Conservation (phyloP, 2,113 vertebrate species). For the Copsychus sechellarum region DNA sequence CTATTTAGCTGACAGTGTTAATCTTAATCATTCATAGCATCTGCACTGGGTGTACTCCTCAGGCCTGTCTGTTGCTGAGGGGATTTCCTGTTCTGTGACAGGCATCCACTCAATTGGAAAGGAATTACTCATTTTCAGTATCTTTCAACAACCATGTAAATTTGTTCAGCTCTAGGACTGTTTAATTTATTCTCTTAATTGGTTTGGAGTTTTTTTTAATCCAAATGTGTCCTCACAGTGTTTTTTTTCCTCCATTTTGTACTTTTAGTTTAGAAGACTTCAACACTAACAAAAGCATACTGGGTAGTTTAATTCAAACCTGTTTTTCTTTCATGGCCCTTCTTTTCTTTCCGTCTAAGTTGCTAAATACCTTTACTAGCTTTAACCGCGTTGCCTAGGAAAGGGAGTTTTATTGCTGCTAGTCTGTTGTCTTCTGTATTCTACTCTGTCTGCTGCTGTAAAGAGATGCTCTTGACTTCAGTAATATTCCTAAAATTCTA, state of each 20-base stretch:
- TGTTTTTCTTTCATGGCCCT: background rate
- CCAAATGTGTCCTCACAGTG: background rate
- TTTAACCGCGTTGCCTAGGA: background rate
- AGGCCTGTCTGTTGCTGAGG: background rate
- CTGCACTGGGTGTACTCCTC: background rate
- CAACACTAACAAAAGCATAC: background rate
- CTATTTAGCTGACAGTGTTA: background rate
- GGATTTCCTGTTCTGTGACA: background rate
- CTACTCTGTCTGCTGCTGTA: background rate
- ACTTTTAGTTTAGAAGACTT: background rate
- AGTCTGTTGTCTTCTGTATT: background rate
- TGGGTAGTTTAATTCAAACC: background rate
- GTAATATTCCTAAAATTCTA: background rate
- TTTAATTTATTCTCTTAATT: background rate
- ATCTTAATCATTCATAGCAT: background rate
- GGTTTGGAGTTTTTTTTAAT: background rate
- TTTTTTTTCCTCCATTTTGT: background rate
- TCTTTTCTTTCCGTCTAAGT: background rate
- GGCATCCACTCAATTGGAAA: background rate
- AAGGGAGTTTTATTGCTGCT: background rate
- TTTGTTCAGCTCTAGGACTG: background rate
- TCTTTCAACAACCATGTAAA: background rate
- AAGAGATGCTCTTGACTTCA: background rate
- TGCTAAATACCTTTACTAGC: conserved; percentile 8
- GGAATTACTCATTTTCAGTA: background rate